phyloP scores from a whole-genome alignment of 2,113 vertebrate species.

The Speoplatyrhinus poulsoni region DNA sequence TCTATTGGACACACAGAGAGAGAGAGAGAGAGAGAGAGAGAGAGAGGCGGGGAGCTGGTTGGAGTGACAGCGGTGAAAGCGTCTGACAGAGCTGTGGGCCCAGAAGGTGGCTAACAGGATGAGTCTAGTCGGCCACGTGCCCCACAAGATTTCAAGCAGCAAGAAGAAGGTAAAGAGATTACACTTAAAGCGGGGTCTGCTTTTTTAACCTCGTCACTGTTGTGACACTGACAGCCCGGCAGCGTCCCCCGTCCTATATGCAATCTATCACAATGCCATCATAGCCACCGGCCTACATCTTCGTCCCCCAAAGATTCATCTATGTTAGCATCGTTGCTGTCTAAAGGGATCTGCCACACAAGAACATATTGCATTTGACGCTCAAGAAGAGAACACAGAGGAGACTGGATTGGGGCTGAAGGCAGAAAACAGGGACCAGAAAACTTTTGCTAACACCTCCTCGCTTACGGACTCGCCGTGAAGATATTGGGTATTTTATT shows the following conservation, averaged over 20 bases:
- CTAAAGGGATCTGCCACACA: slow-evolving; percentile 35
- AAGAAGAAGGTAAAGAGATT: slow-evolving; percentile 89
- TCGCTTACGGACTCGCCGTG: slow-evolving; percentile 41
- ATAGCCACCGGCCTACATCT: slow-evolving; percentile 11
- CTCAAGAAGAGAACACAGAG: slow-evolving; percentile 6
- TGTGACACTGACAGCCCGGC: slow-evolving; percentile 59
- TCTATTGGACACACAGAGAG: not conserved
- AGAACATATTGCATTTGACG: slow-evolving; percentile 32
- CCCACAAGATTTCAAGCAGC: slow-evolving; percentile 85
- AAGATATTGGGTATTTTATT: slow-evolving; percentile 42
- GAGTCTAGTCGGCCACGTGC: slow-evolving; percentile 83
- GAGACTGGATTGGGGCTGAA: slow-evolving; percentile 25
- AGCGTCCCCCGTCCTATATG: slow-evolving; percentile 27
- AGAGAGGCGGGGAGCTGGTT: not conserved
- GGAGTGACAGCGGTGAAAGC: not conserved
- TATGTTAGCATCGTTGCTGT: slow-evolving; percentile 34
- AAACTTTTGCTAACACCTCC: slow-evolving; percentile 28
- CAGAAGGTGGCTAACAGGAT: slow-evolving; percentile 93
- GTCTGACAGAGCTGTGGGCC: slow-evolving; percentile 80
- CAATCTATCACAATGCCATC: slow-evolving; percentile 6
- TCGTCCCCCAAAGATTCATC: slow-evolving; percentile 32
- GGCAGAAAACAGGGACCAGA: slow-evolving; percentile 29
- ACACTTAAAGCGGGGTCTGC: slow-evolving; percentile 79
- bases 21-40: not conserved
- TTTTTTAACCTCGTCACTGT: slow-evolving; percentile 81